These are phyloP conservation scores for Tachuris rubrigastra DNA, from an alignment of 2,113 vertebrate genomes.

Conservation along the genomic window DNA sequence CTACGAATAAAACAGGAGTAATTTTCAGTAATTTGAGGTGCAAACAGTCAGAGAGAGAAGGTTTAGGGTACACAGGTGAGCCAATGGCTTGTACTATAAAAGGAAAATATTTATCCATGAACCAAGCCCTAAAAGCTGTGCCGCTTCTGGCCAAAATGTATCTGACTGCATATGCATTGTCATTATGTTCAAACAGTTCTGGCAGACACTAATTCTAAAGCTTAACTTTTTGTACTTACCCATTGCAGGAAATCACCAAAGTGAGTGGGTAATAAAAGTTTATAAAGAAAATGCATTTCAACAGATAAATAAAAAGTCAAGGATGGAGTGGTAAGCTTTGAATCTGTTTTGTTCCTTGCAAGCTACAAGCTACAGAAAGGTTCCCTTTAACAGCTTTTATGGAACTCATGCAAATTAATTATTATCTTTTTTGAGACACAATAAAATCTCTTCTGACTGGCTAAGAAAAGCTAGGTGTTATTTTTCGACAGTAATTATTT, in stretches of 20 bases:
- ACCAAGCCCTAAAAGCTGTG: not conserved
- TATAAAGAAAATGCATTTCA: not conserved
- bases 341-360: not conserved
- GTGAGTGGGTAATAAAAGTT: not conserved
- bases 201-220: not conserved
- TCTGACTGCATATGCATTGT: fast-evolving
- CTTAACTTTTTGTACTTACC: not conserved
- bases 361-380: not conserved
- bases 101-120: not conserved
- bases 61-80: not conserved
- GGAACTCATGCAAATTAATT: not conserved
- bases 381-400: not conserved
- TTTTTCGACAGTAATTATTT: not conserved
- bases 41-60: not conserved
- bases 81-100: not conserved
- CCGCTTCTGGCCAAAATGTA: not conserved
- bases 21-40: not conserved
- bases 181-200: not conserved
- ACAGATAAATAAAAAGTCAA: not conserved
- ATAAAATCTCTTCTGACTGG: not conserved
- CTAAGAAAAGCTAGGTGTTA: not conserved
- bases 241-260: not conserved
- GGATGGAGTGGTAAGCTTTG: not conserved
- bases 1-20: not conserved
- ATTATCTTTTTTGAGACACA: not conserved